Evolutionary conservation across 2,113 vertebrate genomes (phyloP).

Genomic region (Neoarius graeffei): DNA sequence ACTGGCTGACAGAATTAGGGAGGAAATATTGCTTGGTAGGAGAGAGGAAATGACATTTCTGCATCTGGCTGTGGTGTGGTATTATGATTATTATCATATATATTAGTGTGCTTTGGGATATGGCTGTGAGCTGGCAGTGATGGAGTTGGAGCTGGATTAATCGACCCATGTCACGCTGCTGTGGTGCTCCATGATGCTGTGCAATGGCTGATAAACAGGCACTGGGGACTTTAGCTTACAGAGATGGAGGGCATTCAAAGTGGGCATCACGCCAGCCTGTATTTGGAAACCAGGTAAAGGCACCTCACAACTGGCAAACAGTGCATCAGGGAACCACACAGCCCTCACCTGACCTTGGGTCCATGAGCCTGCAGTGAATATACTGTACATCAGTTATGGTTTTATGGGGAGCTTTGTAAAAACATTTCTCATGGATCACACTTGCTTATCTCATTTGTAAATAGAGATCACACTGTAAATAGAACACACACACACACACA

Average conservation of each 20-base stretch:
- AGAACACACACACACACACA: background rate
- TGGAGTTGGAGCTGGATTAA: slow-evolving; percentile 61
- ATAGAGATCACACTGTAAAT: background rate
- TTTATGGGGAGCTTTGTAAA: background rate
- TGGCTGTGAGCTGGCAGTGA: slow-evolving; percentile 57
- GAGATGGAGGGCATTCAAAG: slow-evolving; percentile 16
- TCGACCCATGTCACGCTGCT: slow-evolving; percentile 62
- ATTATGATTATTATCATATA: slow-evolving; percentile 66
- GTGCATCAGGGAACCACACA: background rate
- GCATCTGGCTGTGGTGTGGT: slow-evolving; percentile 57
- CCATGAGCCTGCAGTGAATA: background rate
- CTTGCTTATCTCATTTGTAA: background rate
- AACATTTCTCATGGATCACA: background rate
- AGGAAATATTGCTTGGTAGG: slow-evolving; percentile 40
- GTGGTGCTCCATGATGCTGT: slow-evolving; percentile 35
- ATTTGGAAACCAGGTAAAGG: background rate
- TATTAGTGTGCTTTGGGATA: slow-evolving; percentile 58
- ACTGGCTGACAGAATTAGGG: slow-evolving; percentile 37
- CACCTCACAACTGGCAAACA: background rate
- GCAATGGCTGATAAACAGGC: slow-evolving; percentile 66
- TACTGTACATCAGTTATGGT: background rate
- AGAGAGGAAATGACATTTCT: slow-evolving; percentile 57
- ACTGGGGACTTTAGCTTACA: slow-evolving; percentile 26
- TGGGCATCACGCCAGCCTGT: slow-evolving; percentile 22
- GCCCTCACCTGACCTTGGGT: background rate